Percentiles rank a stretch among this genome's conserved stretches.
Evolutionary conservation across 2,888 invertebrate species (phyloP).

Genomic region (Cecidostiba fungosa): DNA sequence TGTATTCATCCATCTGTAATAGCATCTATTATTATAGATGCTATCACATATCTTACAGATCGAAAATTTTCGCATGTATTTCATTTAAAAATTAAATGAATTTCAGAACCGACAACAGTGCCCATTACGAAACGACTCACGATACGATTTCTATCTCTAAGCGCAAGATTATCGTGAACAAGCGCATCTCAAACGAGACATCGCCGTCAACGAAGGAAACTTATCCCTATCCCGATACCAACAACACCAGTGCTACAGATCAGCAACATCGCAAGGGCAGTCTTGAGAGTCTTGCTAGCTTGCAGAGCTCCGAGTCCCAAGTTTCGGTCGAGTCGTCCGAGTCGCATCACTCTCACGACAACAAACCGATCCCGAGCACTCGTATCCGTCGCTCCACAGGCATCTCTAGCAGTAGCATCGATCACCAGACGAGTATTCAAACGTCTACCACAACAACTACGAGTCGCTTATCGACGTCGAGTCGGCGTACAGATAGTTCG

Average conservation of each 20-base stretch:
- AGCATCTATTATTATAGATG: too few relatives aligned
- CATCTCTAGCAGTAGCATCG: slow-evolving; percentile 24
- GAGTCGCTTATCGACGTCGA: slow-evolving; percentile 71
- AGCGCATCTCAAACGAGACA: slow-evolving; percentile 78
- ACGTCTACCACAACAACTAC: slow-evolving; percentile 69
- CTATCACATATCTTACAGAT: too few relatives aligned
- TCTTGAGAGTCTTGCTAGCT: slow-evolving; percentile 82
- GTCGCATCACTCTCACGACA: slow-evolving; percentile 74
- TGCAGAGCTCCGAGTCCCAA: slow-evolving; percentile 80
- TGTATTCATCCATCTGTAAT: not conserved
- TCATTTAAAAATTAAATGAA: not conserved
- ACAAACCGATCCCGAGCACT: slow-evolving; percentile 77
- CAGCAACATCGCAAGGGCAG: slow-evolving; percentile 80
- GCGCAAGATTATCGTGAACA: slow-evolving; percentile 75
- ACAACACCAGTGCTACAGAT: slow-evolving; percentile 42
- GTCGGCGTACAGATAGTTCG: slow-evolving; percentile 75
- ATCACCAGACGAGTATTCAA: slow-evolving; percentile 70
- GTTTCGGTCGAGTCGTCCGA: slow-evolving; percentile 80
- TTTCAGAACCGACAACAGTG: slow-evolving; percentile 64
- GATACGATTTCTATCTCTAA: slow-evolving; percentile 76
- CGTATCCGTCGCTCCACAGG: slow-evolving; percentile 72
- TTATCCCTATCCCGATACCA: slow-evolving; percentile 46
- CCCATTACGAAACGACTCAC: slow-evolving; percentile 69
- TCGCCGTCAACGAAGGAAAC: slow-evolving; percentile 73
- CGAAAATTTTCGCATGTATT: not conserved